Evolutionary conservation across 2,888 invertebrate species (phyloP).

Genomic region (Conops quadrifasciatus): DNA sequence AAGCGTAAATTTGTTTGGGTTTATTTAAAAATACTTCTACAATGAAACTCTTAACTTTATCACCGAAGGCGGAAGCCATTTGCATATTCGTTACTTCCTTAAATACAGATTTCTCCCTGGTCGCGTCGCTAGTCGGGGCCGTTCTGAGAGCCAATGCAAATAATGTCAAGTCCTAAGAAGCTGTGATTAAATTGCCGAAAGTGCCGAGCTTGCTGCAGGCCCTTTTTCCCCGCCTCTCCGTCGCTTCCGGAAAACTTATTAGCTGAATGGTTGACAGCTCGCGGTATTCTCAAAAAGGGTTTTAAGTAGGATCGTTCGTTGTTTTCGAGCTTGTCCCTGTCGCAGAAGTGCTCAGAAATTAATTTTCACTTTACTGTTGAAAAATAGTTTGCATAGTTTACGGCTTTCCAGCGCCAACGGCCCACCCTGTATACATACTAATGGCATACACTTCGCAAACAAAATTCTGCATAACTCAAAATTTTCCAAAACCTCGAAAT

Average conservation of each 20-base stretch:
- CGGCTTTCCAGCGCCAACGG: not conserved
- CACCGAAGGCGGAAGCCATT: too few species aligned
- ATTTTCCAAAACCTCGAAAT: conserved; percentile 20
- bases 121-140: too few species aligned
- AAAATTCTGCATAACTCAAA: conserved; percentile 36
- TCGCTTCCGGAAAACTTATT: not conserved
- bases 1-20: too few species aligned
- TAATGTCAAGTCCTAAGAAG: not conserved
- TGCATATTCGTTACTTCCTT: too few species aligned
- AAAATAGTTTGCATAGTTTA: conserved; percentile 39
- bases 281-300: too few species aligned
- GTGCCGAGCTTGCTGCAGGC: not conserved
- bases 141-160: too few species aligned
- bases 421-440: not conserved
- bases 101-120: too few species aligned
- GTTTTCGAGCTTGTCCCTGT: not conserved
- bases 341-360: conserved; percentile 29
- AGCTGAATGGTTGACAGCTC: not conserved
- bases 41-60: too few species aligned
- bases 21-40: too few species aligned
- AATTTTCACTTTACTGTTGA: conserved; percentile 30
- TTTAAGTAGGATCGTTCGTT: not conserved
- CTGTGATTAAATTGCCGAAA: conserved; percentile 9
- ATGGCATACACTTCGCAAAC: conserved; percentile 40
- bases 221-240: not conserved